Base-by-base conservation (phyloP, 1,140 invertebrate species). In the Bombus difficillimus region DNA sequence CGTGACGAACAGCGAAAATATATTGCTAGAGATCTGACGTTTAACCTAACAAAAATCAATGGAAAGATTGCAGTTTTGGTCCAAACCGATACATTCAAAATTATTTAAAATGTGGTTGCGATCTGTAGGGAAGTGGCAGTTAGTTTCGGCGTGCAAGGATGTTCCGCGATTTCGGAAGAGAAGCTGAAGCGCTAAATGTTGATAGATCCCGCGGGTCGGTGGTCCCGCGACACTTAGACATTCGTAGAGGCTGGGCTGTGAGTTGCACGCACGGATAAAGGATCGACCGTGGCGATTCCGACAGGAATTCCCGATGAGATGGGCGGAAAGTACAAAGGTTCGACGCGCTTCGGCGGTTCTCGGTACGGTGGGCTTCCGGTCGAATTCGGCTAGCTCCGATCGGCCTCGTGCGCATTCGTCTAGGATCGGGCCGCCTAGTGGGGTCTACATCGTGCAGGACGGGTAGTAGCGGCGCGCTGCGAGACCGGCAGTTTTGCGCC, bases 311-410 rank as follows among this genome's bases (percentile, higher is more conserved):
- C 90, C 90, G 90, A 91, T 91, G 90, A 91, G 89, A 90, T 83
- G 86, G 88, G 86, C 89, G 89, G 89, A 92, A 88, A 91, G 88
- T 90, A 91, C 87, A 88, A 91, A 91, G 90, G 82, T 86, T 83
- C 85, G 90, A 90, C 77, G 87, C 83, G 82, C 86, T 86, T 83
- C 86, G 81, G 71, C 69, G 79, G 74, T 43, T 78, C 77, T 88
- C 79, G 84, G 84, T 77, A 77, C 69, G 37, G 53, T 71, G 72
- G 66, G 89, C 90, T 93, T 93, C 92, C 93, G 92, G 87, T 91
- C 68, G 89, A 91, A 92, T 91, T 93, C 91, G 92, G 91, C 86
- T 91, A 86, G 85, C 89, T 91, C 91, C 89, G 91, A 91, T 89
- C 84, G 85, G 74, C 72, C 88, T 93, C 93, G 93, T 91, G 86